Base-by-base conservation (phyloP, 2,888 invertebrate species). In the Chrysolina haemoptera region DNA sequence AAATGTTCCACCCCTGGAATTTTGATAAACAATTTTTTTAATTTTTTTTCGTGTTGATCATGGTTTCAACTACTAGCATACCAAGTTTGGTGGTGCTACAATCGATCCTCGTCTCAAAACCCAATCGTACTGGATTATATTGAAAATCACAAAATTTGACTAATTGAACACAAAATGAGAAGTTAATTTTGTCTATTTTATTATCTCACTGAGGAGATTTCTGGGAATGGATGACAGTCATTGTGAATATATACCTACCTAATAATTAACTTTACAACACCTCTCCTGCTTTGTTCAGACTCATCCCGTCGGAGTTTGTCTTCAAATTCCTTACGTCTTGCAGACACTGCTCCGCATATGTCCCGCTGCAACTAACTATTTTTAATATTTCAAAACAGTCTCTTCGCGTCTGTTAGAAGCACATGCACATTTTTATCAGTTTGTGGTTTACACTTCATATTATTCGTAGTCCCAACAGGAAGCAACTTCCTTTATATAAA, bases 401-500 rank as follows among this genome's bases (percentile, higher is more conserved):
- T 50, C 67, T 72, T 59, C 62, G 70, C 65, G 66, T 74, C 74
- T 68, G 71, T 74, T 59, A 70, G 65, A 73, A 71, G 73, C 78
- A 74, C 73, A 74, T 76, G 76, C 68, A 67, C 74, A 68, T 65
- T 71, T 72, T 78, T 78, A 78, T 78, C 76, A 74, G 71, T 70
- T 66, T 59, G 69, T 70, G 69, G 75, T 69, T 71, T 65, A 69
- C 64, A 63, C 70, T 69, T 69, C 53, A 59, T 73, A 59, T 35
- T 59, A 59, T 59, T 59, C 68, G 70, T 71, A 68, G 70, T 70
- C 66, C 77, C 83, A 84, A 82, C 83, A 84, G 84, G 83, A 80
- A 81, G 79, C 79, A 75, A 79, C 82, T 84, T 84, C 84, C 84
- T 78, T 71, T 75, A 53, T 63, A 67, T 75, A 67, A 46, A 73